Base-by-base conservation (phyloP, 2,888 invertebrate genomes). In the Dicroscelio sp. region DNA sequence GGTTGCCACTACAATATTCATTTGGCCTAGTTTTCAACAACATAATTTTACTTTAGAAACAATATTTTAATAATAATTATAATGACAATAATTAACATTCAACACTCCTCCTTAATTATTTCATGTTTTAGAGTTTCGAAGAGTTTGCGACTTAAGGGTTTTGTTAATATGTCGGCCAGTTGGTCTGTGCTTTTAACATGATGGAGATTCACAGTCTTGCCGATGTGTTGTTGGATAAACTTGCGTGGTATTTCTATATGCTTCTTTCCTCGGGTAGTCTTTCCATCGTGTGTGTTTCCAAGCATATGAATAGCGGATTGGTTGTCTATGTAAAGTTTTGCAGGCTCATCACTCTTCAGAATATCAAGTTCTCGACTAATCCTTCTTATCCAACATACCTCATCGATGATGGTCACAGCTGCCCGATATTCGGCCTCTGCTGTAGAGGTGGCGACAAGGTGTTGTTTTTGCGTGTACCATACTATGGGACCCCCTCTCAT, bases 31-130 rank as follows among this genome's bases (percentile, higher is more conserved):
- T n/a, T n/a, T n/a, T n/a, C n/a, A n/a, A n/a, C n/a, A n/a, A n/a
- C n/a, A n/a, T n/a, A n/a, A n/a, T n/a, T n/a, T n/a, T n/a, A n/a
- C n/a, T n/a, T n/a, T n/a, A n/a, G n/a, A n/a, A n/a, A n/a, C n/a
- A n/a, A n/a, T n/a, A n/a, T n/a, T n/a, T n/a, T n/a, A 38, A 38
- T 12, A 38, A 38, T 12, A 38, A 8, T 12, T 38, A 38, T 14
- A 38, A 14, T 38, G 43, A 38, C 43, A 60, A 30, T 65, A 65
- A 65, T 65, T 33, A 65, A 65, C n/a, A 27, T 27, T 65, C n/a
- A 65, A 65, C 65, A 65, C 65, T 65, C 65, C 65, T 65, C 65
- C 65, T 65, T 65, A 33, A 65, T 65, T 65, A 65, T 65, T 12
- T 65, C 27, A 14, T 33, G 14, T 25, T 25, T 31, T 14, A 65